phyloP scores from a whole-genome alignment of 1,140 invertebrate genomes.

The Drosophila nikananu region DNA sequence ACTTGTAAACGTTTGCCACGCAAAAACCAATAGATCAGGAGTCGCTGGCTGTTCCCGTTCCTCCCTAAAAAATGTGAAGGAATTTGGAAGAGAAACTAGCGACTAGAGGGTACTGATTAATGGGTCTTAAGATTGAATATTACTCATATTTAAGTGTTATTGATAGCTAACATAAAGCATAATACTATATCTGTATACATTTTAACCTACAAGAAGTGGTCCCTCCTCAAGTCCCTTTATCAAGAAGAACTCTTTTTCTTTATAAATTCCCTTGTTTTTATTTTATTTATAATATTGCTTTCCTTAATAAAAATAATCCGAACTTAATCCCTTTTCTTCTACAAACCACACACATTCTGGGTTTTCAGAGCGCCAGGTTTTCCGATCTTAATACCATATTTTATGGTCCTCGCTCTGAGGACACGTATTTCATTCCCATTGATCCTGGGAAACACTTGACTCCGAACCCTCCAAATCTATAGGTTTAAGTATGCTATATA shows the following conservation, averaged over 20 bases:
- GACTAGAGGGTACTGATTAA: constrained; percentile 7
- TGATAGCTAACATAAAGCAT: neutral
- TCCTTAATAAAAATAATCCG: neutral
- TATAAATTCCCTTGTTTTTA: neutral
- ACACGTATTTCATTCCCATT: constrained; percentile 16
- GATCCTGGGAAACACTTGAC: constrained; percentile 27
- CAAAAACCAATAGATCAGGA: constrained; percentile 80
- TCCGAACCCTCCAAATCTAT: neutral
- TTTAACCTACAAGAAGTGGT: neutral
- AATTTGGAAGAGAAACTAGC: neutral
- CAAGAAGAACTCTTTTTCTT: no score
- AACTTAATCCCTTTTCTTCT: neutral
- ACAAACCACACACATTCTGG: neutral
- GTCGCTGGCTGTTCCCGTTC: constrained; percentile 25
- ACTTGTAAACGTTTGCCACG: constrained; percentile 73
- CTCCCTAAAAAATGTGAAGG: constrained; percentile 31
- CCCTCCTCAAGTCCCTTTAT: neutral
- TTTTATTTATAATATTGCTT: neutral
- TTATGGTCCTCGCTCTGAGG: constrained; percentile 5
- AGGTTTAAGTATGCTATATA: constrained; percentile 1
- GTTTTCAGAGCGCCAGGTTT: constrained; percentile 3
- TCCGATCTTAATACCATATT: constrained; percentile 14
- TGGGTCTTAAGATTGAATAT: neutral
- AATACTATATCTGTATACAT: no score
- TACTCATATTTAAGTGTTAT: neutral